phyloP scores from a whole-genome alignment of 1,140 invertebrate genomes.

The Drosophila tani region DNA sequence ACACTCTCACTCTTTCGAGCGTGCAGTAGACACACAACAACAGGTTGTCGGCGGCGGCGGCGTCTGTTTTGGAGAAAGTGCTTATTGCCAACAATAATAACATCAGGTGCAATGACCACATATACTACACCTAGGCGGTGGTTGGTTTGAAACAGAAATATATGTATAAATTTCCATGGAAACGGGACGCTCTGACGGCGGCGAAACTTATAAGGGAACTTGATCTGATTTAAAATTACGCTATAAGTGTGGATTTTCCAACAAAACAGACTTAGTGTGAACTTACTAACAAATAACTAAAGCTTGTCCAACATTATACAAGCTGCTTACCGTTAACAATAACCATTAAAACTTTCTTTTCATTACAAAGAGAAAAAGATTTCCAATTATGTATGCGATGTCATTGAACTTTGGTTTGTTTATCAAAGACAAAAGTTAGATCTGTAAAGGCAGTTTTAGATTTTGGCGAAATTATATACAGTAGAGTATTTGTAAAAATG shows the following conservation, averaged over 20 bases:
- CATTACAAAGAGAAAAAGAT: slow-evolving; percentile 10
- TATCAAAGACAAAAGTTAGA: neutral
- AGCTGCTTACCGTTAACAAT: slow-evolving; percentile 27
- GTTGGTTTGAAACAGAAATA: slow-evolving; percentile 16
- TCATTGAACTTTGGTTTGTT: slow-evolving; percentile 9
- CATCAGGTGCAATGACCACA: slow-evolving; percentile 49
- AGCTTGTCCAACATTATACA: slow-evolving; percentile 26
- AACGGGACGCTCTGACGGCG: slow-evolving; percentile 18
- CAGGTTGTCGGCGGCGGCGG: slow-evolving; percentile 33
- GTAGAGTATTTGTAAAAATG: neutral
- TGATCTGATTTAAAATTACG: slow-evolving; percentile 34
- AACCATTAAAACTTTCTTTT: slow-evolving; percentile 40
- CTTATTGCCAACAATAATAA: slow-evolving; percentile 40
- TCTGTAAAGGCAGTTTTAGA: neutral
- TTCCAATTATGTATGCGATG: neutral
- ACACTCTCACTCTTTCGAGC: slow-evolving; percentile 42
- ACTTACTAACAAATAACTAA: slow-evolving; percentile 18
- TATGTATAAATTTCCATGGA: slow-evolving; percentile 32
- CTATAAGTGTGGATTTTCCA: slow-evolving; percentile 22
- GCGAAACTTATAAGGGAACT: slow-evolving; percentile 29
- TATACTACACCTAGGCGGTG: slow-evolving; percentile 22
- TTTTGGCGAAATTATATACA: neutral
- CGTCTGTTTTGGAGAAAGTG: slow-evolving; percentile 43
- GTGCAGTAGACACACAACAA: slow-evolving; percentile 30
- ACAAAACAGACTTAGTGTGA: slow-evolving; percentile 15